A percentile compares a stretch with the other conserved stretches of the same genome.
Evolutionary conservation across 2,888 invertebrate species (phyloP).

Genomic region (Phaedon cochleariae): DNA sequence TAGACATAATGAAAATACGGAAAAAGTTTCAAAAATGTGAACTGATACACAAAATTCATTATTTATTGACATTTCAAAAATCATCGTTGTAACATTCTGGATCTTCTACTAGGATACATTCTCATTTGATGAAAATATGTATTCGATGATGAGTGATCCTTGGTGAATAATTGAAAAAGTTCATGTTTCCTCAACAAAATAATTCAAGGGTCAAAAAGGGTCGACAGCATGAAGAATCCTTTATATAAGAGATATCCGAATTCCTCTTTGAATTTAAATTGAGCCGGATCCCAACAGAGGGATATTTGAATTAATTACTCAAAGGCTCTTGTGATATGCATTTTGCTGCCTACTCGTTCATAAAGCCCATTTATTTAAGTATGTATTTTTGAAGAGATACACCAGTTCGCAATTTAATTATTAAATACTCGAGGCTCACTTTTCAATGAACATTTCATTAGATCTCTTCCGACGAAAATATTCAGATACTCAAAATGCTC

Average conservation of each 20-base stretch:
- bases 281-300: constrained; percentile 24
- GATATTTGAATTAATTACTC: constrained; percentile 45
- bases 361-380: constrained; percentile 35
- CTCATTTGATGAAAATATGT: too few species aligned
- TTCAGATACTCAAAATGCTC: neutral
- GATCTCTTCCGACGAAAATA: constrained; percentile 8
- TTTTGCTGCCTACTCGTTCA: constrained; percentile 36
- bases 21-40: too few species aligned
- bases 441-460: constrained; percentile 17
- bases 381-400: constrained; percentile 34
- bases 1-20: too few species aligned
- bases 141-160: neutral
- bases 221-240: constrained; percentile 30
- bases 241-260: constrained; percentile 34
- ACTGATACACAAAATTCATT: too few species aligned
- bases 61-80: too few species aligned
- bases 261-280: constrained; percentile 39
- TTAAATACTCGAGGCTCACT: constrained; percentile 28
- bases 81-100: too few species aligned
- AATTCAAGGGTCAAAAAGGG: constrained; percentile 29
- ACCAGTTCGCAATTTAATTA: constrained; percentile 32
- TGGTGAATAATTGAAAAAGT: neutral
- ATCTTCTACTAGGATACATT: too few species aligned
- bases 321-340: constrained; percentile 40
- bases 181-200: constrained; percentile 25